Conservation (phyloP, 2,113 vertebrate genomes). For the Scytalopus superciliaris region DNA sequence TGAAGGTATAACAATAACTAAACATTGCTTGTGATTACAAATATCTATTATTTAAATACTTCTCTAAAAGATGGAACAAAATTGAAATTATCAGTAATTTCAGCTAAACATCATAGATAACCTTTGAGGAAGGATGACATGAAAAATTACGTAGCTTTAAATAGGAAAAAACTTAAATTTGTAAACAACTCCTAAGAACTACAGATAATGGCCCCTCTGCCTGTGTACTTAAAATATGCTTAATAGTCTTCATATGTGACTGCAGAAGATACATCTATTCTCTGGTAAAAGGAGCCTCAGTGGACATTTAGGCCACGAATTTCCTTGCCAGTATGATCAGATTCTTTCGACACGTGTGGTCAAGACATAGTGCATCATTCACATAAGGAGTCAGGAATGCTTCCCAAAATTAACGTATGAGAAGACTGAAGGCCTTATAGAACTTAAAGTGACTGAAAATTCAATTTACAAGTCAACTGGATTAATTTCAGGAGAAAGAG, state of each 20-base stretch:
- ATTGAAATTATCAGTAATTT: not conserved
- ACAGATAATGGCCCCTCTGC: not conserved
- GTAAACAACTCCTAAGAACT: not conserved
- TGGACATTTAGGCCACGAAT: not conserved
- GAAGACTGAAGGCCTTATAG: not conserved
- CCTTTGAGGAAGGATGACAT: not conserved
- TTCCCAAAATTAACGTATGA: not conserved
- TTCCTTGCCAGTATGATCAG: not conserved
- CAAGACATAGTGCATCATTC: not conserved
- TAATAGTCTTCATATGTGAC: not conserved
- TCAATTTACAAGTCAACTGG: not conserved
- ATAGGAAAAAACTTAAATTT: not conserved
- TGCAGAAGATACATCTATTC: not conserved
- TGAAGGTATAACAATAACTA: not conserved
- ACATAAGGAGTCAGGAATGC: not conserved
- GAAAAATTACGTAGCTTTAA: not conserved
- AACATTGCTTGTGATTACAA: not conserved
- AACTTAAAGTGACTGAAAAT: not conserved
- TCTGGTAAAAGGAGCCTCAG: not conserved
- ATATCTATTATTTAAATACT: not conserved
- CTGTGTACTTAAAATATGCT: not conserved
- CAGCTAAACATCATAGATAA: not conserved
- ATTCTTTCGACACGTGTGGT: not conserved
- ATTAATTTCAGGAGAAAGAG: not conserved
- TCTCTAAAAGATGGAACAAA: not conserved